Base-by-base conservation (phyloP, 53 echinoderm and acorn worm genomes). In the Paracentrotus lividus region DNA sequence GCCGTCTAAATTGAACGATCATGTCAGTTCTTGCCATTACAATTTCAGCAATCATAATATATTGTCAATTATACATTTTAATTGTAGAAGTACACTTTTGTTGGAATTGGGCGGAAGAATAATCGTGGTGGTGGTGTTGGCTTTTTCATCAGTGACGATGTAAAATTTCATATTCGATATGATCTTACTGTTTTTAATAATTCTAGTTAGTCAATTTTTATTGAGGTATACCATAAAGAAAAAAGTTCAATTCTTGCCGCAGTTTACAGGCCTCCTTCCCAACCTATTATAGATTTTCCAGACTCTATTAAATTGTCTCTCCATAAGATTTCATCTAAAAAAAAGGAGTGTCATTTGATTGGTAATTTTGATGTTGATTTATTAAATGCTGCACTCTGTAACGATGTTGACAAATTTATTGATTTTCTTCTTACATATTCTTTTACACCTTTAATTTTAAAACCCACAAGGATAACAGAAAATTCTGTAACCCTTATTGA, bases 231-330 rank as follows among this genome's bases (percentile, higher is more conserved):
- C 31, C 31, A 27, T 66, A 27, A 32, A 66, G 29, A 66, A n/a
- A 66, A 66, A 66, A 31, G 67, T 31, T 5, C 31, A 18, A 66
- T 66, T 66, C 67, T 66, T 66, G 67, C 67, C 27, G 31, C 67
- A 66, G 33, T 66, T 27, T 66, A 66, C 67, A 66, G 67, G 31
- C 67, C 67, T n/a, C 67, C 67, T 3, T 66, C 67, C 8, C 67
- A 66, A 66, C 67, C 27, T 4, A 32, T 66, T 7, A 66, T 8
- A 8, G 67, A 66, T 27, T 66, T 66, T 66, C 31, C 31, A 27
- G 31, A 66, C 67, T 66, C 2, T 31, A 27, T 4, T 7, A 20
- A 55, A 15, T 15, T 27, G 31, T 66, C 67, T 3, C 27, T 66
- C 15, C 67, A 66, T 32, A 66, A 27, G 31, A 66, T 66, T 29